phyloP scores from a whole-genome alignment of 37 sponge, comb jelly and placozoan genomes.

The Geodia barretti region DNA sequence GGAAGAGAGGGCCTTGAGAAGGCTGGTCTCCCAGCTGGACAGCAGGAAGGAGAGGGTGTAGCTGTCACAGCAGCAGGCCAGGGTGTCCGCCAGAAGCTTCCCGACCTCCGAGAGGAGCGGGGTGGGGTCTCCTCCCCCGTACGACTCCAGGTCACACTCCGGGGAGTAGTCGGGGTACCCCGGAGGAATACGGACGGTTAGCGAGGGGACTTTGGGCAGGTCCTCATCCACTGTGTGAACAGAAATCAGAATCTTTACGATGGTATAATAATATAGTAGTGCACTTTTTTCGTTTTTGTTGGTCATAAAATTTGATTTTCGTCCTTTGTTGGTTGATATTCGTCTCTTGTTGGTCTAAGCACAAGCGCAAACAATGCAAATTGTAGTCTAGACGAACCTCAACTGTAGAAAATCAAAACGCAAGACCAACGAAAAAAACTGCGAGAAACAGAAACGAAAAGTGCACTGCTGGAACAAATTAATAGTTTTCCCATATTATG shows the following conservation, averaged over 20 bases:
- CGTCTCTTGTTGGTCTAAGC: too few species aligned
- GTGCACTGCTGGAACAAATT: too few species aligned
- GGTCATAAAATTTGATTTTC: too few species aligned
- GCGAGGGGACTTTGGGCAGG: conserved; percentile 52
- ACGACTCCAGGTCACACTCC: conserved; percentile 28
- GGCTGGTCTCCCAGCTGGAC: conserved; percentile 35
- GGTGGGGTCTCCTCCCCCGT: conserved; percentile 4
- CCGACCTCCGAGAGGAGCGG: conserved; percentile 39
- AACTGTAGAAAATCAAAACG: too few species aligned
- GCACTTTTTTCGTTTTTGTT: too few species aligned
- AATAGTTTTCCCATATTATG: too few species aligned
- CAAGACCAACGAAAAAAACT: neutral
- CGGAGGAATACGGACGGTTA: conserved; percentile 45
- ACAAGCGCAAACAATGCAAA: too few species aligned
- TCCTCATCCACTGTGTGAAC: conserved; percentile 26
- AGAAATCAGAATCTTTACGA: neutral
- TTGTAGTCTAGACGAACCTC: too few species aligned
- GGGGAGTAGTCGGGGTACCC: conserved; percentile 54
- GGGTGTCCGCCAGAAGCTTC: conserved; percentile 29
- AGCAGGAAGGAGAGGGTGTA: conserved; percentile 57
- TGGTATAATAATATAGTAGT: too few species aligned
- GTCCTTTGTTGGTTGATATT: too few species aligned
- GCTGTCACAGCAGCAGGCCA: conserved; percentile 2
- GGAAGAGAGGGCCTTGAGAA: conserved; percentile 11
- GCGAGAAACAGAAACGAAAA: neutral